Conservation (phyloP, 2,797 vertebrate genomes). For the Parotocinclus haroldoi region DNA sequence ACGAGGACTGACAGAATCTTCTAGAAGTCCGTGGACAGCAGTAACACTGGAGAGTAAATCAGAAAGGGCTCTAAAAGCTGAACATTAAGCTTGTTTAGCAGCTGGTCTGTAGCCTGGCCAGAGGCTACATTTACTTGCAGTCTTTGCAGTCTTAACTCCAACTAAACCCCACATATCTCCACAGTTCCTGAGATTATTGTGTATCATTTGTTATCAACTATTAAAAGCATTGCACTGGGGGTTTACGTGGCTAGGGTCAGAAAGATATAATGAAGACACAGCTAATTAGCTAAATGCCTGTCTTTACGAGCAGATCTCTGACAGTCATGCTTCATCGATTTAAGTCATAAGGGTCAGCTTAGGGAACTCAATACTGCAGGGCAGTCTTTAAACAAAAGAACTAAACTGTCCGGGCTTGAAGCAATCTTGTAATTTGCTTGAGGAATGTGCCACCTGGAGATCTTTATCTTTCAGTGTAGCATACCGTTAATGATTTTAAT, state of each 20-base stretch:
- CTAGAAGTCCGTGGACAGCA: constrained; percentile 16
- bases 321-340: constrained; percentile 25
- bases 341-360: constrained; percentile 20
- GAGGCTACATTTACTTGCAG: neutral
- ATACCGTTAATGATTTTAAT: no score
- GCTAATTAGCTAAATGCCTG: constrained; percentile 1
- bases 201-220: no score
- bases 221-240: neutral
- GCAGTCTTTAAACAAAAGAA: constrained; percentile 21
- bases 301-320: constrained; percentile 20
- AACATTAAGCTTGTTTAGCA: constrained; percentile 23
- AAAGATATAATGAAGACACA: neutral
- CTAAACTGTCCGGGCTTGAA: neutral
- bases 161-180: no score
- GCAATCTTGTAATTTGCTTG: neutral
- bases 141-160: neutral
- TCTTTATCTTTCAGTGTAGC: no score
- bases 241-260: no score
- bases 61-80: constrained; percentile 19
- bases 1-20: constrained; percentile 30
- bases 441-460: neutral
- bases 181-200: neutral
- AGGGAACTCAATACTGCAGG: constrained; percentile 24
- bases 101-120: neutral
- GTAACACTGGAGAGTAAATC: constrained; percentile 22